Base-by-base conservation (phyloP, 2,797 vertebrate species). In the Acanthopagrus latus region DNA sequence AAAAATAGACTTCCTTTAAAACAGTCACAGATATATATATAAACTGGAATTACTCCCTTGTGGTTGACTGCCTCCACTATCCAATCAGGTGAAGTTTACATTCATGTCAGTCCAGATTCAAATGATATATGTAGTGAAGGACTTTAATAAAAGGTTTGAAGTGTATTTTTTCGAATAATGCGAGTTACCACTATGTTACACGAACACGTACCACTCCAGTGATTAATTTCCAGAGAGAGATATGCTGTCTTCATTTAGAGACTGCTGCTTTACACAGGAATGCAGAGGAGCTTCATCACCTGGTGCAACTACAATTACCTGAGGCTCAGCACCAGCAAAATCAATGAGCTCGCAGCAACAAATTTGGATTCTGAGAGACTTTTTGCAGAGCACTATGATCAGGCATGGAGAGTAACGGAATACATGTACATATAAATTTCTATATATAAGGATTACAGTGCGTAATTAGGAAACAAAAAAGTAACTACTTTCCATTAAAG, bases 1-100 rank as follows among this genome's bases (percentile, higher is more conserved):
- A 71, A 80, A 80, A 85, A 74, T 2, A 44, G 52, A 58, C 52
- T 51, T 51, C 23, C n/a, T 18, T 52, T 64, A 48, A 50, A 64
- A 33, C 78, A 58, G 21, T 55, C 23, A 33, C 7, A 65, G 21
- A 55, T 41, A 18, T 20, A 25, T 20, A 25, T 14, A 12, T 20
- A 51, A 9, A 23, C 12, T 3, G 23, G 48, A 52, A 52, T n/a
- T 1, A 21, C n/a, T 11, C 8, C 50, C 50, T 52, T 10, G 2
- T 21, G 20, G 2, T 16, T 52, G 33, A 4, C 17, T 38, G 20
- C 38, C 38, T 38, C 38, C 38, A 38, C 8, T 38, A 10, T 10
- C 10, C 38, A 38, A 38, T 10, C 38, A 38, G 38, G 38, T 38
- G 38, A 8, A 38, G 47, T 50, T 44, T 18, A 27, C 17, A 33